Percentiles rank a stretch among this genome's conserved stretches.
phyloP scores from a whole-genome alignment of 1,140 invertebrate genomes.

The Harlomillsia oculata region DNA sequence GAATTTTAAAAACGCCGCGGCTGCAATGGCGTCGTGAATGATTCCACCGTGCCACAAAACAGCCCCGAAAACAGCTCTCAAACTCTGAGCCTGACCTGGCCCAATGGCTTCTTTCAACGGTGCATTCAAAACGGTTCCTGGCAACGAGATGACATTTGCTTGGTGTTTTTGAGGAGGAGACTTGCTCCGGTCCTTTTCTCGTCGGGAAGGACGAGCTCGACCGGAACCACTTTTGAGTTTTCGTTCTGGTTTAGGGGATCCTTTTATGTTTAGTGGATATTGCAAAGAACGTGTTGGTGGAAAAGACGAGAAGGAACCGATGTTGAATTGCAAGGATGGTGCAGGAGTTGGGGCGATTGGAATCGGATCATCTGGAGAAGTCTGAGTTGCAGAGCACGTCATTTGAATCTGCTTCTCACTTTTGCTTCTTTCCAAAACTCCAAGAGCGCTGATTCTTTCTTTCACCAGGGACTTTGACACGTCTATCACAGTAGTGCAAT shows the following conservation, averaged over 20 bases:
- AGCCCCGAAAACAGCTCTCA: conserved; percentile 87
- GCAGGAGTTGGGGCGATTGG: conserved; percentile 28
- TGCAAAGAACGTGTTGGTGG: background rate
- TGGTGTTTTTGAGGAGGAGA: conserved; percentile 15
- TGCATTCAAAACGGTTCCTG: conserved; percentile 24
- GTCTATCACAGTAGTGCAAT: conserved; percentile 14
- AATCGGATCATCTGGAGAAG: conserved; percentile 31
- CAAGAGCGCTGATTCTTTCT: conserved; percentile 26
- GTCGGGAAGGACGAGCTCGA: background rate
- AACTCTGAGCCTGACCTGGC: conserved; percentile 82
- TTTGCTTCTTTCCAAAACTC: background rate
- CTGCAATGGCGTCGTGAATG: conserved; percentile 94
- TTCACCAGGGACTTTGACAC: conserved; percentile 29
- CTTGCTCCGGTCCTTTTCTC: conserved; percentile 23
- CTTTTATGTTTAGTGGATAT: conserved; percentile 11
- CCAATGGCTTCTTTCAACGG: conserved; percentile 72
- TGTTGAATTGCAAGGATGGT: conserved; percentile 26
- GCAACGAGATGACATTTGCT: background rate
- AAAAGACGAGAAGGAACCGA: background rate
- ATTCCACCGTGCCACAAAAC: conserved; percentile 96
- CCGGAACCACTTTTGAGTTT: conserved; percentile 15
- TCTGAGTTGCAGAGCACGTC: conserved; percentile 26
- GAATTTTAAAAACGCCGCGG: conserved; percentile 89
- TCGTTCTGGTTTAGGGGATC: conserved; percentile 24
- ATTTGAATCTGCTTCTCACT: background rate